Percentiles rank a stretch among this genome's conserved stretches.
Conservation (phyloP, 1,140 invertebrate genomes). For the Chelonus insularis region DNA sequence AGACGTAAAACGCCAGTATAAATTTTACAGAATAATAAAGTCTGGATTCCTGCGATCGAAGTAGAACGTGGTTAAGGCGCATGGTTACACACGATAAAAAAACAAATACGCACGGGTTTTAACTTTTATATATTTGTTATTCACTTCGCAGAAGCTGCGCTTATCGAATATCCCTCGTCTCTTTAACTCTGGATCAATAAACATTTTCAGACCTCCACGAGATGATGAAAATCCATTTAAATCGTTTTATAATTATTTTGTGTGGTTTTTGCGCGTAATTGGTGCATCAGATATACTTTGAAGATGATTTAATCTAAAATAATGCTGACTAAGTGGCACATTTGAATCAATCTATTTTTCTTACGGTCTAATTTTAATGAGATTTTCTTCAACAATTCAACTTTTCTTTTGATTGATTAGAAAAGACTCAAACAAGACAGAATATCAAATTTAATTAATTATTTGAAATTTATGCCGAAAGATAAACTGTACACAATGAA, state of each 20-base stretch:
- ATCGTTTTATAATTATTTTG: background rate
- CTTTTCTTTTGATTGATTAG: too few relatives aligned
- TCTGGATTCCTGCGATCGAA: slow-evolving; percentile 10
- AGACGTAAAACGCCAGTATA: background rate
- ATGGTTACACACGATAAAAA: slow-evolving; percentile 25
- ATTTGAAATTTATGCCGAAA: background rate
- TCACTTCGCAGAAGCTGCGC: slow-evolving; percentile 43
- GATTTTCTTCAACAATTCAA: too few relatives aligned
- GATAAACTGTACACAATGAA: slow-evolving; percentile 1
- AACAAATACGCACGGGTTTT: slow-evolving; percentile 39
- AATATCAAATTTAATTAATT: too few relatives aligned
- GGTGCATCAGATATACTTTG: too few relatives aligned
- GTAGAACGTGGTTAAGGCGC: background rate
- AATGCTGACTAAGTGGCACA: too few relatives aligned
- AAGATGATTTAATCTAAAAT: too few relatives aligned
- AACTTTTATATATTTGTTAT: slow-evolving; percentile 39
- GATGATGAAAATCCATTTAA: too few relatives aligned
- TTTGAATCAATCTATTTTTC: too few relatives aligned
- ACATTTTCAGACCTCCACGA: slow-evolving; percentile 17
- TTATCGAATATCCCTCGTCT: slow-evolving; percentile 37
- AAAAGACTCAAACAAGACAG: too few relatives aligned
- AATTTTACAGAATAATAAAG: slow-evolving; percentile 9
- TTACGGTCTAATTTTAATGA: too few relatives aligned
- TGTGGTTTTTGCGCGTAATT: too few relatives aligned
- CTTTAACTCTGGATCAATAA: slow-evolving; percentile 40